Evolutionary conservation across 2,888 invertebrate species (phyloP).

Genomic region (Cheilosia scutellata): DNA sequence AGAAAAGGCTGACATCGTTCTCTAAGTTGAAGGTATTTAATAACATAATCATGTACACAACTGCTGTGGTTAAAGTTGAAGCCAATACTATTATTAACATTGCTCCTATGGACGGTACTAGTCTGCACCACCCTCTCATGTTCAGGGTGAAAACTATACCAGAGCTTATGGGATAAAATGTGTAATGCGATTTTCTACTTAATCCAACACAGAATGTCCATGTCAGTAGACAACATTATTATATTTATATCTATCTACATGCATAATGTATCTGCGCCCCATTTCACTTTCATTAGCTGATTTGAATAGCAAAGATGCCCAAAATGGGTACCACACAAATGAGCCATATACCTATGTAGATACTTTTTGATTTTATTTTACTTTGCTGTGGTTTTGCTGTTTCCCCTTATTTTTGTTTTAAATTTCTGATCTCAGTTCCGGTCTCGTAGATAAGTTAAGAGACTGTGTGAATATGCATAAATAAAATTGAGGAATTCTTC

Average conservation of each 20-base stretch:
- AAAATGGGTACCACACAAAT: not conserved
- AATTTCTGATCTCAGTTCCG: not conserved
- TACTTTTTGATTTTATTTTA: not conserved
- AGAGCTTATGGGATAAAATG: not conserved
- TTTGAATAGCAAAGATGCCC: not conserved
- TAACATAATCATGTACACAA: too few species aligned
- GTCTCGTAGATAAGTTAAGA: not conserved
- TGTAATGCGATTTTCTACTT: not conserved
- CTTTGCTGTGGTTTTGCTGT: not conserved
- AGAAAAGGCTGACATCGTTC: too few species aligned
- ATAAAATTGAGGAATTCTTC: not conserved
- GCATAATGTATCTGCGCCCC: not conserved
- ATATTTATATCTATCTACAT: not conserved
- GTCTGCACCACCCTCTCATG: not conserved
- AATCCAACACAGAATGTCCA: not conserved
- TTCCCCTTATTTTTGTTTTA: not conserved
- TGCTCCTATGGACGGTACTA: not conserved
- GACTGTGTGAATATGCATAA: not conserved
- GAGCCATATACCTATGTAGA: not conserved
- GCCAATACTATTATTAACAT: not conserved
- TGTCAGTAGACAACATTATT: not conserved
- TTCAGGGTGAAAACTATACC: not conserved
- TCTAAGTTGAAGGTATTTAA: too few species aligned
- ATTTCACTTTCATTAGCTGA: constrained; percentile 1
- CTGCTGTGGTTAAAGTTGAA: not conserved